A percentile compares a stretch with the other conserved stretches of the same genome.
phyloP scores from a whole-genome alignment of 2,113 vertebrate genomes.

The Vulpes vulpes region DNA sequence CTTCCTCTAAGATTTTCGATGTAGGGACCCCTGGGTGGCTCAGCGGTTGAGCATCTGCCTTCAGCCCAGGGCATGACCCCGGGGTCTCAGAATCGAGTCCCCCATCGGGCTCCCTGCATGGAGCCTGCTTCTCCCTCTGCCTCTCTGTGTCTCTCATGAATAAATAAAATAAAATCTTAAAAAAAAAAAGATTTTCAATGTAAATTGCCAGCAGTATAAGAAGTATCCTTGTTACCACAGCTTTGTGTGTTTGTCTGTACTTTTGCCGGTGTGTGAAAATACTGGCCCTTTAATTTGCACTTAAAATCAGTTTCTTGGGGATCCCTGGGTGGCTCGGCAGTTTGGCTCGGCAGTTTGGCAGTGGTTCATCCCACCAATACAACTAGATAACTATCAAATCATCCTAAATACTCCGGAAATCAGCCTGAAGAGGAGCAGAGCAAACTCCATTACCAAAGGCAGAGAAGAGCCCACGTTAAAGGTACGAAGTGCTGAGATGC shows the following conservation, averaged over 20 bases:
- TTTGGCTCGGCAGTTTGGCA: too few species aligned
- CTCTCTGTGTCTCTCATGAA: too few species aligned
- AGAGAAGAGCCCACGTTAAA: neutral
- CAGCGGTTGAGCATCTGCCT: too few species aligned
- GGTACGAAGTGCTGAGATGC: neutral
- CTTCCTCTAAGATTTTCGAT: neutral
- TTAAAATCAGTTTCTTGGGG: constrained; percentile 88
- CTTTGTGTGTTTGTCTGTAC: neutral
- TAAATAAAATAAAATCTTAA: too few species aligned
- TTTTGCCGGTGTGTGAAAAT: constrained; percentile 73
- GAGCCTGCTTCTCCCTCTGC: too few species aligned
- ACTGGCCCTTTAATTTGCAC: constrained; percentile 84
- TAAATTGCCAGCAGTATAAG: neutral
- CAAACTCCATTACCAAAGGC: neutral
- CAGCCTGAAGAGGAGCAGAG: neutral
- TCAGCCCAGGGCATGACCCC: too few species aligned
- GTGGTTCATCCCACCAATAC: neutral
- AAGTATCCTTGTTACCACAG: neutral
- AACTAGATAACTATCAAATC: neutral
- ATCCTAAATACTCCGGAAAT: neutral
- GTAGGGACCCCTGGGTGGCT: too few species aligned
- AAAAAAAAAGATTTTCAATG: neutral
- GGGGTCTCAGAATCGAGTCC: too few species aligned
- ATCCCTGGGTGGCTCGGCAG: too few species aligned
- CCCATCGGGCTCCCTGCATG: too few species aligned